Percentiles rank a stretch among this genome's conserved stretches.
These are phyloP conservation scores for Entomyzon cyanotis DNA, from an alignment of 2,113 vertebrate species.

Conservation along the genomic window DNA sequence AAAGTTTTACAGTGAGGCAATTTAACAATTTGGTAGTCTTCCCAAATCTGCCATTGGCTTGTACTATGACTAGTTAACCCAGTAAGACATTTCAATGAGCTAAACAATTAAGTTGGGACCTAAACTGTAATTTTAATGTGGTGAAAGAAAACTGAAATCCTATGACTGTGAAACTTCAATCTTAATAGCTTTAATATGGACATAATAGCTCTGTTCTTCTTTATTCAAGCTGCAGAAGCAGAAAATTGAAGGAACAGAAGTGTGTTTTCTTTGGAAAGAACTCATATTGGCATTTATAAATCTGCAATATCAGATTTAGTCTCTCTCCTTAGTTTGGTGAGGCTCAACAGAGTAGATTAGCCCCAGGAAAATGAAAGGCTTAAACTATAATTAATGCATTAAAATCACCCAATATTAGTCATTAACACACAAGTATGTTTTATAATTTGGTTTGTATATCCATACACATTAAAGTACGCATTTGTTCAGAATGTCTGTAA, in stretches of 20 bases:
- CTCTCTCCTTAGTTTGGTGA: conserved; percentile 45
- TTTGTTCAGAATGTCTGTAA: not conserved
- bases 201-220: not conserved
- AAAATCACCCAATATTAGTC: conserved; percentile 13
- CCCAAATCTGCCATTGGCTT: not conserved
- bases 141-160: not conserved
- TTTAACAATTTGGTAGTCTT: not conserved
- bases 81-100: not conserved
- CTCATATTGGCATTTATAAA: conserved; percentile 37
- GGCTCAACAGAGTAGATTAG: not conserved
- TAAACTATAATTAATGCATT: conserved; percentile 34
- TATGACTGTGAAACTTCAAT: not conserved
- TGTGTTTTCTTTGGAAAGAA: conserved; percentile 27
- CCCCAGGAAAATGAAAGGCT: conserved; percentile 48
- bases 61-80: not conserved
- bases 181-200: not conserved
- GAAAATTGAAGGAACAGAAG: conserved; percentile 33
- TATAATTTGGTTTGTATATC: not conserved
- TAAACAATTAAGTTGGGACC: not conserved
- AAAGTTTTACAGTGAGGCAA: not conserved
- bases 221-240: conserved; percentile 19
- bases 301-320: conserved; percentile 49
- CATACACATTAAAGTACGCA: conserved; percentile 2
- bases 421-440: not conserved
- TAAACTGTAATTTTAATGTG: not conserved